Conservation (phyloP, 2,113 vertebrate genomes). For the Thermophis baileyi region DNA sequence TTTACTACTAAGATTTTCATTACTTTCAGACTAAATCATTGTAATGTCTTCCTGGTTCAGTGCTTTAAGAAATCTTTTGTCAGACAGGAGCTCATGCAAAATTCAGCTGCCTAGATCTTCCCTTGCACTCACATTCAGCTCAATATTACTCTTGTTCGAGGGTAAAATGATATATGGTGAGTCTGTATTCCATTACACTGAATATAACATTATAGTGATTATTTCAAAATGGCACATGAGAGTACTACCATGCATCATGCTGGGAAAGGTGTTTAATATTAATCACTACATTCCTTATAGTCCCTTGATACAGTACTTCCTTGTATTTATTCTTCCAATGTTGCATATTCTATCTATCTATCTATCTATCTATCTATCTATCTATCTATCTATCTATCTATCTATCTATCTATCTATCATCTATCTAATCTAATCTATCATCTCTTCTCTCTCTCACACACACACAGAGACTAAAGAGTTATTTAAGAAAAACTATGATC, state of each 20-base stretch:
- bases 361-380: not conserved
- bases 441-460: not conserved
- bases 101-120: slow-evolving; percentile 58
- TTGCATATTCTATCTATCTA: slow-evolving; percentile 23
- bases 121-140: slow-evolving; percentile 38
- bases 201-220: slow-evolving; percentile 55
- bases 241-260: slow-evolving; percentile 40
- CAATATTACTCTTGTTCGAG: slow-evolving; percentile 37
- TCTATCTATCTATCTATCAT: not conserved
- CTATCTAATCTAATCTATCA: not conserved
- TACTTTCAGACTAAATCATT: slow-evolving; percentile 27
- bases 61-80: slow-evolving; percentile 42
- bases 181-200: slow-evolving; percentile 58
- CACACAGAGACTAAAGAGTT: not conserved
- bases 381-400: not conserved
- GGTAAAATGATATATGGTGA: slow-evolving; percentile 45
- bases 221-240: slow-evolving; percentile 55
- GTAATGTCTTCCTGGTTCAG: not conserved
- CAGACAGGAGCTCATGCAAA: slow-evolving; percentile 58
- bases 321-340: slow-evolving; percentile 43
- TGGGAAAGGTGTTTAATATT: slow-evolving; percentile 53
- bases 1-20: slow-evolving; percentile 15
- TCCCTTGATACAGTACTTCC: not conserved
- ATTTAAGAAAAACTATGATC: slow-evolving; percentile 44
- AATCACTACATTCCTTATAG: slow-evolving; percentile 37